phyloP scores from a whole-genome alignment of 2,113 vertebrate species.

The Lasiurus borealis region DNA sequence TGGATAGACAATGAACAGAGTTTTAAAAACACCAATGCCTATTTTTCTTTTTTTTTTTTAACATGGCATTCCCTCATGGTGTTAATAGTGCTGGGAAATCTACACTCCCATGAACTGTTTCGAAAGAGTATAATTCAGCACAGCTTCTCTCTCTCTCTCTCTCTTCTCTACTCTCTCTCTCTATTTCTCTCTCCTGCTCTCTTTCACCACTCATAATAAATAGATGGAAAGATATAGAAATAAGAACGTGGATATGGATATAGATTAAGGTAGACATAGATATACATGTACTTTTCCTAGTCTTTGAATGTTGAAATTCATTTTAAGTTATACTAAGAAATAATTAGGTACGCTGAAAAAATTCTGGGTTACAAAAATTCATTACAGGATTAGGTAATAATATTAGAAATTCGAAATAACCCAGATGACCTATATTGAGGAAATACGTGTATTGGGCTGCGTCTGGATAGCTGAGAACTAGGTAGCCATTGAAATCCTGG shows the following conservation, averaged over 20 bases:
- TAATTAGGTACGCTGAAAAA: neutral
- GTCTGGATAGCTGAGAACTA: neutral
- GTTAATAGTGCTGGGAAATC: neutral
- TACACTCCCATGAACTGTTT: neutral
- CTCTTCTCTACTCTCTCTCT: neutral
- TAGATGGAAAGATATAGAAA: neutral
- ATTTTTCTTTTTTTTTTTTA: too few species aligned
- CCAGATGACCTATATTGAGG: neutral
- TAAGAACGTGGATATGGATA: neutral
- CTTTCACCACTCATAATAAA: neutral
- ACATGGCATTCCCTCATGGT: neutral
- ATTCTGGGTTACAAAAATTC: neutral
- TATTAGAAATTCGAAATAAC: neutral
- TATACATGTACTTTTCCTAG: neutral
- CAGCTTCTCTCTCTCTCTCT: neutral
- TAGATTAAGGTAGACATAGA: neutral
- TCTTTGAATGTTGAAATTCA: neutral
- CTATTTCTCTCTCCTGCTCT: neutral
- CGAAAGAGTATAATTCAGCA: neutral
- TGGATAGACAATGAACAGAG: neutral
- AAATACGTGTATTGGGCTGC: neutral
- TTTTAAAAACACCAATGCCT: neutral
- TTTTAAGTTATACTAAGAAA: neutral
- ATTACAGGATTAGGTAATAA: neutral
- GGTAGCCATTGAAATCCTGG: neutral